Percentiles rank a stretch among this genome's conserved stretches.
Evolutionary conservation across 2,113 vertebrate genomes (phyloP).

Genomic region (Salvelinus sp.): DNA sequence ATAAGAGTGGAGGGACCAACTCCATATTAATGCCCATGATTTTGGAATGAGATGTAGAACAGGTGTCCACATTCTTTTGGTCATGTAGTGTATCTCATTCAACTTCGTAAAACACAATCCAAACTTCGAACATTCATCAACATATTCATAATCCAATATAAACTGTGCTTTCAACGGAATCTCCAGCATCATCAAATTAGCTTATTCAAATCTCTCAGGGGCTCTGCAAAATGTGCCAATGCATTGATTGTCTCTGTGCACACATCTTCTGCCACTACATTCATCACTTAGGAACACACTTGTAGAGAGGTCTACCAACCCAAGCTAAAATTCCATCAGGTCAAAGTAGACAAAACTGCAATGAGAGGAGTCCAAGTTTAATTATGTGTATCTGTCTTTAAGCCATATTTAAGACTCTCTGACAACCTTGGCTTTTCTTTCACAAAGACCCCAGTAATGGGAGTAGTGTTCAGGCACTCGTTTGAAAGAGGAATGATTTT

Average conservation of each 20-base stretch:
- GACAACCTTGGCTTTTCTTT: conserved; percentile 45
- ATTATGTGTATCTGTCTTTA: conserved; percentile 44
- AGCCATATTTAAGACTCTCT: not conserved
- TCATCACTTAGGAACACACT: conserved; percentile 7
- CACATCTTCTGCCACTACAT: not conserved
- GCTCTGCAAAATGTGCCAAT: too few relatives aligned
- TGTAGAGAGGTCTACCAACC: not conserved
- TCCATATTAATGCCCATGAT: too few relatives aligned
- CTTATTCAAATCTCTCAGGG: too few relatives aligned
- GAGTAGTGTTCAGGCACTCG: conserved; percentile 40
- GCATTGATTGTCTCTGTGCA: not conserved
- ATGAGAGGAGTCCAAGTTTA: conserved; percentile 33
- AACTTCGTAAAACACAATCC: too few relatives aligned
- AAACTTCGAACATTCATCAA: too few relatives aligned
- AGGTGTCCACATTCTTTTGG: too few relatives aligned
- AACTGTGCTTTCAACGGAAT: too few relatives aligned
- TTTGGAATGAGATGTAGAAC: too few relatives aligned
- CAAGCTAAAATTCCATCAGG: not conserved
- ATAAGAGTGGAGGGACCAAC: too few relatives aligned
- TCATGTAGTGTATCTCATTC: too few relatives aligned
- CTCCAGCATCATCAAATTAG: too few relatives aligned
- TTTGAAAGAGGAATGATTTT: conserved; percentile 48
- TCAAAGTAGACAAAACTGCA: not conserved
- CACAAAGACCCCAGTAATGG: conserved; percentile 51
- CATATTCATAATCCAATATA: too few relatives aligned